phyloP scores from a whole-genome alignment of 2,113 vertebrate species.

The Cervus canadensis region DNA sequence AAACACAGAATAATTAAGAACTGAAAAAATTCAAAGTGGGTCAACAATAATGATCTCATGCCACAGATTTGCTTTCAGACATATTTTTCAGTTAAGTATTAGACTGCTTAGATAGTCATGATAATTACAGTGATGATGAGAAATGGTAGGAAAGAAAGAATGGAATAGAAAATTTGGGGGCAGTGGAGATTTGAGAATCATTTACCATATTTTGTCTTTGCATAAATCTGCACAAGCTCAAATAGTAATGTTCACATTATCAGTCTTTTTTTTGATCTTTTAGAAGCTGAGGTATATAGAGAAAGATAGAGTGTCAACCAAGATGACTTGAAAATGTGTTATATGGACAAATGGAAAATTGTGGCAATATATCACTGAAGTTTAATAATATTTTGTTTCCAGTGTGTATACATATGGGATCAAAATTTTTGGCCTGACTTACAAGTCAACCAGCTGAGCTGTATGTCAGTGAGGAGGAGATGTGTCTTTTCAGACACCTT shows the following conservation, averaged over 20 bases:
- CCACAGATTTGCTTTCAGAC: not conserved
- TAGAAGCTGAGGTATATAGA: not conserved
- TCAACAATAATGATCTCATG: not conserved
- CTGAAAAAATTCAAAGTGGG: not conserved
- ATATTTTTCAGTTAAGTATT: not conserved
- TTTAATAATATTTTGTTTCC: not conserved
- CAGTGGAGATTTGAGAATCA: not conserved
- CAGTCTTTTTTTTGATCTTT: not conserved
- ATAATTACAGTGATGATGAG: not conserved
- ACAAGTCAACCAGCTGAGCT: not conserved
- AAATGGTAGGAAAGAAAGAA: not conserved
- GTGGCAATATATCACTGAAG: not conserved
- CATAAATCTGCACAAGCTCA: not conserved
- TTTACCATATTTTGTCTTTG: not conserved
- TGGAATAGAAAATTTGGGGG: not conserved
- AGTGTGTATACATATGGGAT: not conserved
- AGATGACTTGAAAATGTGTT: not conserved
- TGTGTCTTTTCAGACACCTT: not conserved
- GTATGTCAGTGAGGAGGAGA: not conserved
- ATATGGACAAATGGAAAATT: not conserved
- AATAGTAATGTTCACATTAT: not conserved
- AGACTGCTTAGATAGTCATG: not conserved
- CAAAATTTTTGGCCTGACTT: not conserved
- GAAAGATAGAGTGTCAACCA: not conserved
- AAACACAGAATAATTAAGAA: not conserved